phyloP scores from a whole-genome alignment of 2,797 vertebrate genomes.

The Arctocebus calabarensis region DNA sequence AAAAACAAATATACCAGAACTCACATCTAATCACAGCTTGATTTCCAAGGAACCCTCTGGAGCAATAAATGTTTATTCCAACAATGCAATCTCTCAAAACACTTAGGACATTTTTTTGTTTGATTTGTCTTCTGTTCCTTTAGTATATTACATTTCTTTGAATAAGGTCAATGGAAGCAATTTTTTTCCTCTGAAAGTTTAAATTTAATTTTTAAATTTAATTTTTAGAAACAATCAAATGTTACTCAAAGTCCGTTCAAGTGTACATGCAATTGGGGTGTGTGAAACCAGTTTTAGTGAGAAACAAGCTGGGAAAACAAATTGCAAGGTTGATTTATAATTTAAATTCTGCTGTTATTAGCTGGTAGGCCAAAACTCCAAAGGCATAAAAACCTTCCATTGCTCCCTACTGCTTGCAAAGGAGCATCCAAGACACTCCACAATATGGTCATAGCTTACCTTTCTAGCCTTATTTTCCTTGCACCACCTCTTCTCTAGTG shows the following conservation, averaged over 20 bases:
- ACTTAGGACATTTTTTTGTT: slow-evolving; percentile 41
- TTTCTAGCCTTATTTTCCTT: slow-evolving; percentile 35
- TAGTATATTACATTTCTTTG: slow-evolving; percentile 41
- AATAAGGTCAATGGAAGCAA: slow-evolving; percentile 55
- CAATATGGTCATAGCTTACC: slow-evolving; percentile 5
- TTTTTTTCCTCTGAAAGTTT: slow-evolving; percentile 31
- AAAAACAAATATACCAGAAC: slow-evolving; percentile 29
- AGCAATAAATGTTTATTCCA: slow-evolving; percentile 59
- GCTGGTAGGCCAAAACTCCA: slow-evolving; percentile 52
- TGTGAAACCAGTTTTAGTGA: slow-evolving; percentile 60
- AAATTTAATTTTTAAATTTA: slow-evolving; percentile 67
- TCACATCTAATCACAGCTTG: slow-evolving; percentile 50
- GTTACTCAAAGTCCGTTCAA: slow-evolving; percentile 50
- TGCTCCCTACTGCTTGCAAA: slow-evolving; percentile 35
- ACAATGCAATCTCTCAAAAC: slow-evolving; percentile 67
- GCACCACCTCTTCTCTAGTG: neutral
- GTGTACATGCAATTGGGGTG: neutral
- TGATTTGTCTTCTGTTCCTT: slow-evolving; percentile 60
- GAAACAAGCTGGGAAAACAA: slow-evolving; percentile 61
- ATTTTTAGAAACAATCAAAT: slow-evolving; percentile 64
- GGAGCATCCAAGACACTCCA: neutral
- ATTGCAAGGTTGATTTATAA: slow-evolving; percentile 44
- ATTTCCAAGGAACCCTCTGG: slow-evolving; percentile 40
- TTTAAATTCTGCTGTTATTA: slow-evolving; percentile 45
- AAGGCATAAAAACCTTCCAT: slow-evolving; percentile 45